A percentile compares a stretch with the other conserved stretches of the same genome.
Evolutionary conservation across 2,113 vertebrate genomes (phyloP).

Genomic region (Elaphurus davidianus): DNA sequence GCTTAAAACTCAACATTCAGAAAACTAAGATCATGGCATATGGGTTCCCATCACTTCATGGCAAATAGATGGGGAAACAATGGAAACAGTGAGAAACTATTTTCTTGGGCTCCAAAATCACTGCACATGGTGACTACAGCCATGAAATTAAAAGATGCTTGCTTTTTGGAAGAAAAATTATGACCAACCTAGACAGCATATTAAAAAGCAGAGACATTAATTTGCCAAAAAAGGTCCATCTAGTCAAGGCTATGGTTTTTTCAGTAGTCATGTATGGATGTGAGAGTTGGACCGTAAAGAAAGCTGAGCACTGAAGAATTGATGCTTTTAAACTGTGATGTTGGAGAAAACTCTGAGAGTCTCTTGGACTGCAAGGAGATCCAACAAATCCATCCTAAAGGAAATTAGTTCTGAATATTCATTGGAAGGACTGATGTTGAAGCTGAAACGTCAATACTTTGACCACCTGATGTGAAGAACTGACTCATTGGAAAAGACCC

Average conservation of each 20-base stretch:
- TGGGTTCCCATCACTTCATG: not conserved
- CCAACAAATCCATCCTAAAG: not conserved
- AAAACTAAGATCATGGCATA: not conserved
- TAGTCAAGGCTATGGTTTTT: not conserved
- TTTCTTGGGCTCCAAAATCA: not conserved
- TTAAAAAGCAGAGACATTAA: not conserved
- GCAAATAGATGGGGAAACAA: not conserved
- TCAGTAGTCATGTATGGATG: not conserved
- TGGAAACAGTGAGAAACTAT: not conserved
- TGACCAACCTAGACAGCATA: not conserved
- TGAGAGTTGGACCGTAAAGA: not conserved
- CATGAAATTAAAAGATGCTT: not conserved
- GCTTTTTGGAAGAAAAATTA: not conserved
- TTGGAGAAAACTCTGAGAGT: not conserved
- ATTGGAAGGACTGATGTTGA: not conserved
- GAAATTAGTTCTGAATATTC: not conserved
- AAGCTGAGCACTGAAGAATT: fast-evolving
- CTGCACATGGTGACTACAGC: not conserved
- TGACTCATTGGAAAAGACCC: not conserved
- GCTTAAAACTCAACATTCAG: not conserved
- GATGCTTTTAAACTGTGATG: not conserved
- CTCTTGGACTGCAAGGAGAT: not conserved
- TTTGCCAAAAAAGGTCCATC: not conserved
- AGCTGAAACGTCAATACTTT: not conserved
- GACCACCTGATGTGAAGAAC: not conserved